Evolutionary conservation across 2,888 invertebrate species (phyloP), one percentile per base, ranked within the genome.

Genomic region (Cephonodes hylas): DNA sequence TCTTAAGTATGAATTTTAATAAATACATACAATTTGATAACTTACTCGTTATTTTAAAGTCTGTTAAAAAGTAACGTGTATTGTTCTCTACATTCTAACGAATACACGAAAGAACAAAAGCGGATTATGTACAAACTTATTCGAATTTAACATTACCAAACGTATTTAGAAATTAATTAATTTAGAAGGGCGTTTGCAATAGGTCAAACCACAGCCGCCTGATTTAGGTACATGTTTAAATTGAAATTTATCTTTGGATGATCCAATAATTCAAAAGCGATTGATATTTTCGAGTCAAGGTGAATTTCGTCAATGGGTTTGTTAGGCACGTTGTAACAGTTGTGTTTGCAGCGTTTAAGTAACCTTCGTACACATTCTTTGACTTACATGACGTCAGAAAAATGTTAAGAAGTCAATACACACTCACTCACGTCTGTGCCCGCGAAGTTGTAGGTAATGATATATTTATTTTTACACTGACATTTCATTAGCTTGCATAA

Each of bases 221-320:
- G 31, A 31, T 53, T 53, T 53, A 53, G 27, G 53, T 53, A 53
- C 31, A 53, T 18, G 53, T 31, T 53, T 31, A 53, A 53, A 53
- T 53, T 53, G 53, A 53, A 53, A 53, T 53, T 53, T 53, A 53
- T 53, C 53, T 53, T 31, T 27, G 53, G 53, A 53, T 53, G 53
- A 53, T 53, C 53, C 53, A 20, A 53, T 27, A 31, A 53, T 53
- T 53, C 53, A 27, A 27, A 53, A 18, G 18, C 53, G 31, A 53
- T 53, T 53, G 27, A 15, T 27, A 18, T 53, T 53, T 53, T 18
- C 4, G 18, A 31, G 31, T 53, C 53, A 53, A 53, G 53, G 53
- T 53, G 53, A 53, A 53, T 53, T 53, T 53, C 31, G 18, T 53
- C 31, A 53, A 53, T 53, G 31, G 31, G 18, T 53, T 53, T 10